Conservation (phyloP, 1,140 invertebrate species). For the Trichoplusia ni region DNA sequence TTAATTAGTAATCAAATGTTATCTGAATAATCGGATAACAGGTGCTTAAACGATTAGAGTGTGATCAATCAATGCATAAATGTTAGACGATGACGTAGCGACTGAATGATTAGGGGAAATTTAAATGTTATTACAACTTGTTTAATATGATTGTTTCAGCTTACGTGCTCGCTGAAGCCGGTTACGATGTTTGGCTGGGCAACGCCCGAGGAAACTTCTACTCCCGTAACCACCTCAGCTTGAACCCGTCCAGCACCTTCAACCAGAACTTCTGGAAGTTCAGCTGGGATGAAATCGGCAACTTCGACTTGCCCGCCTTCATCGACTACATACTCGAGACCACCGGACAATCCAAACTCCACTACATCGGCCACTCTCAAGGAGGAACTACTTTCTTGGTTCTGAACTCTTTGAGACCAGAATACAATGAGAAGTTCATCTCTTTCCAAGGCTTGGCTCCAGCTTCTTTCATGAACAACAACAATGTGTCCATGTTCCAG, state of each 20-base stretch:
- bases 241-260: constrained; percentile 81
- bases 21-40: too few relatives aligned
- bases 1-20: too few relatives aligned
- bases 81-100: too few relatives aligned
- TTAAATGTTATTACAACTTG: too few relatives aligned
- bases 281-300: constrained; percentile 84
- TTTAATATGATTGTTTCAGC: too few relatives aligned
- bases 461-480: constrained; percentile 38
- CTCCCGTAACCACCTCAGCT: constrained; percentile 77
- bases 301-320: constrained; percentile 76
- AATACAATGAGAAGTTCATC: constrained; percentile 82
- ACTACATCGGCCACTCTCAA: constrained; percentile 84
- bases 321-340: constrained; percentile 74
- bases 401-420: constrained; percentile 80
- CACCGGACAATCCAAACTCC: constrained; percentile 72
- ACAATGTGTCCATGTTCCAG: constrained; percentile 19
- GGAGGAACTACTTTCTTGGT: constrained; percentile 85
- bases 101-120: too few relatives aligned
- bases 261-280: constrained; percentile 68
- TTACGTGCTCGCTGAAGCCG: constrained; percentile 83
- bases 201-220: constrained; percentile 86
- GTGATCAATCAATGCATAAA: too few relatives aligned
- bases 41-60: too few relatives aligned
- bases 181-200: constrained; percentile 87
- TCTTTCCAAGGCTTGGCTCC: constrained; percentile 48